phyloP scores from a whole-genome alignment of 2,888 invertebrate genomes.

The Chymomyza caudatula region DNA sequence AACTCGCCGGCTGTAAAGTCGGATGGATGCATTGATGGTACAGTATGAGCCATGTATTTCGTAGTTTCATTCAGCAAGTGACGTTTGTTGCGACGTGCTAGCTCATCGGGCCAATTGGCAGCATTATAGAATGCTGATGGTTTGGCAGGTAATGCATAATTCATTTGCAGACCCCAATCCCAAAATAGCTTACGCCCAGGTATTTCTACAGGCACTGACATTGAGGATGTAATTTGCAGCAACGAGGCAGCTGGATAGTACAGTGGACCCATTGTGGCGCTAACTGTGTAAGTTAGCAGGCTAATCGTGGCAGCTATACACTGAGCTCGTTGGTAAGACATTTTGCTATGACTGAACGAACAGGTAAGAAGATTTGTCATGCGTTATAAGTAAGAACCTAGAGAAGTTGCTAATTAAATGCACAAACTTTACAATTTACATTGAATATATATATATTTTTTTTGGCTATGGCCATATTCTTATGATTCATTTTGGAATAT shows the following conservation, averaged over 20 bases:
- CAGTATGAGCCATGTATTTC: slow-evolving; percentile 32
- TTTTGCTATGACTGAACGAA: slow-evolving; percentile 34
- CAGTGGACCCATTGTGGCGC: slow-evolving; percentile 4
- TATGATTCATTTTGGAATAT: slow-evolving; percentile 33
- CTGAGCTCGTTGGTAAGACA: slow-evolving; percentile 16
- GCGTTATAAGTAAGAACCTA: slow-evolving; percentile 29
- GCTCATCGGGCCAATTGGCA: slow-evolving; percentile 62
- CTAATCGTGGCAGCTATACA: background rate
- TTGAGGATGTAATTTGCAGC: slow-evolving; percentile 60
- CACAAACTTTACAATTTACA: slow-evolving; percentile 22
- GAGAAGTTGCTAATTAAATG: slow-evolving; percentile 55
- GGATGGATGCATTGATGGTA: slow-evolving; percentile 32
- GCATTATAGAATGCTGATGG: slow-evolving; percentile 61
- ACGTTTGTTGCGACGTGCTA: slow-evolving; percentile 34
- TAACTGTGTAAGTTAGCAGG: background rate
- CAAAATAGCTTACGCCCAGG: slow-evolving; percentile 64
- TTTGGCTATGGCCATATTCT: background rate
- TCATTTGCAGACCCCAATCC: slow-evolving; percentile 74
- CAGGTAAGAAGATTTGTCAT: background rate
- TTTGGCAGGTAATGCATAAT: slow-evolving; percentile 63
- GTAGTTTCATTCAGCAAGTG: slow-evolving; percentile 36
- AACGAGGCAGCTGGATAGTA: slow-evolving; percentile 47
- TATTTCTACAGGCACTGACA: slow-evolving; percentile 65
- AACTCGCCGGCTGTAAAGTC: slow-evolving; percentile 69
- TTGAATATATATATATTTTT: background rate